These are phyloP conservation scores for Crotalus tigris DNA, from an alignment of 2,113 vertebrate genomes.

Conservation along the genomic window DNA sequence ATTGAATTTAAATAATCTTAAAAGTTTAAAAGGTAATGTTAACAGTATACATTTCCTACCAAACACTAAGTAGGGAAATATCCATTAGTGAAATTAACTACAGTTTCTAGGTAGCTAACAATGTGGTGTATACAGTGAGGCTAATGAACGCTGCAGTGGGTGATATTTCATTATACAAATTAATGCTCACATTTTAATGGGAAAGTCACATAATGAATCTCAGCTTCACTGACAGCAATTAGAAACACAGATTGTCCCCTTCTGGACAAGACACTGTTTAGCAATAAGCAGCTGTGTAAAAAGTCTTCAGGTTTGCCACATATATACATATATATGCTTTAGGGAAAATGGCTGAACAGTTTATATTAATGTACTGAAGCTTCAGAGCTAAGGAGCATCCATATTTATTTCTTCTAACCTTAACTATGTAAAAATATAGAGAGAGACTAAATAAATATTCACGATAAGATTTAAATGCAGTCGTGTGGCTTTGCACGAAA, in stretches of 20 bases:
- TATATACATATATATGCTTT: conserved; percentile 78
- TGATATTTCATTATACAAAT: conserved; percentile 99
- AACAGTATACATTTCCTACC: conserved; percentile 98
- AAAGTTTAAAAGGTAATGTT: conserved; percentile 99
- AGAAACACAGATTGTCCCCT: conserved; percentile 99
- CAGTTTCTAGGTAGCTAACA: conserved; percentile 99
- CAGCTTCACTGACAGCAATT: conserved; percentile 99
- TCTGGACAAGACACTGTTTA: conserved; percentile 99
- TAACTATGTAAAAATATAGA: conserved; percentile 70
- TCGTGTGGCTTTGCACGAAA: conserved; percentile 39
- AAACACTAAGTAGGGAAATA: conserved; percentile 99
- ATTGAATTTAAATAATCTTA: conserved; percentile 99
- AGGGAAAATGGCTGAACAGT: conserved; percentile 84
- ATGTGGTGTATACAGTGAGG: conserved; percentile 96
- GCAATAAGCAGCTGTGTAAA: conserved; percentile 99
- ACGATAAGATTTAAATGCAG: conserved; percentile 46
- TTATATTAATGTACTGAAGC: conserved; percentile 87
- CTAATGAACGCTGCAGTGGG: conserved; percentile 99
- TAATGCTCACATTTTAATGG: conserved; percentile 99
- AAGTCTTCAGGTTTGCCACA: conserved; percentile 92
- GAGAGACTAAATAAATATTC: conserved; percentile 70
- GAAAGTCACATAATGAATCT: conserved; percentile 99
- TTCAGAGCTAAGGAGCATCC: conserved; percentile 60
- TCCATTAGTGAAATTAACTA: conserved; percentile 99
- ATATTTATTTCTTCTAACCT: conserved; percentile 70